A percentile compares a stretch with the other conserved stretches of the same genome.
Conservation (phyloP, 2,113 vertebrate species). For the Tursiops truncatus region DNA sequence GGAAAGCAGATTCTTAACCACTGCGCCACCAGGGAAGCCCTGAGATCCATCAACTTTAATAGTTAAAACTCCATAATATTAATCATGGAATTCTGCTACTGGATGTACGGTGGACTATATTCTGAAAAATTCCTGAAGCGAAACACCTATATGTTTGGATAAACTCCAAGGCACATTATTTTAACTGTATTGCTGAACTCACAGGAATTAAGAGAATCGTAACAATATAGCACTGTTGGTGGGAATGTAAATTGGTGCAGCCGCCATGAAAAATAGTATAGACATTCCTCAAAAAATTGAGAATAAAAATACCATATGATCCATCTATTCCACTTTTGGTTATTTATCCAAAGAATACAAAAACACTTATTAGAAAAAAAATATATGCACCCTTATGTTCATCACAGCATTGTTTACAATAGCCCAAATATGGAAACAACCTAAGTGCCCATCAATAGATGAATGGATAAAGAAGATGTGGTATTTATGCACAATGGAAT, state of each 20-base stretch:
- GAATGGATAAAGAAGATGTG: not conserved
- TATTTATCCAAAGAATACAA: not conserved
- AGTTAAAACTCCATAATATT: not conserved
- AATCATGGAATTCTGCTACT: not conserved
- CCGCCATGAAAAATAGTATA: not conserved
- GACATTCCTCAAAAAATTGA: not conserved
- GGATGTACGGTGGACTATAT: not conserved
- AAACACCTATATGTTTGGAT: not conserved
- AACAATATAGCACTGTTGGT: not conserved
- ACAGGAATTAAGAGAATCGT: not conserved
- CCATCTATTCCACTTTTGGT: not conserved
- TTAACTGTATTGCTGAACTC: not conserved
- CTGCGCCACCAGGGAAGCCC: too few relatives aligned
- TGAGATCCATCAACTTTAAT: not conserved
- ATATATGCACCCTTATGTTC: not conserved
- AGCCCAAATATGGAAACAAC: not conserved
- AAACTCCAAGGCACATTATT: not conserved
- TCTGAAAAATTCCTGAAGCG: constrained; percentile 14
- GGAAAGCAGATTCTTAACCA: too few relatives aligned
- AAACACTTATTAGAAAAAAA: not conserved
- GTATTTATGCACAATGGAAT: not conserved
- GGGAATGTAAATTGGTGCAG: not conserved
- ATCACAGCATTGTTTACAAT: not conserved
- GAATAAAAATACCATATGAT: not conserved
- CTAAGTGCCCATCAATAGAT: not conserved